Percentiles rank a stretch among this genome's conserved stretches.
Conservation (phyloP, 2,113 vertebrate genomes). For the Oriolus oriolus region DNA sequence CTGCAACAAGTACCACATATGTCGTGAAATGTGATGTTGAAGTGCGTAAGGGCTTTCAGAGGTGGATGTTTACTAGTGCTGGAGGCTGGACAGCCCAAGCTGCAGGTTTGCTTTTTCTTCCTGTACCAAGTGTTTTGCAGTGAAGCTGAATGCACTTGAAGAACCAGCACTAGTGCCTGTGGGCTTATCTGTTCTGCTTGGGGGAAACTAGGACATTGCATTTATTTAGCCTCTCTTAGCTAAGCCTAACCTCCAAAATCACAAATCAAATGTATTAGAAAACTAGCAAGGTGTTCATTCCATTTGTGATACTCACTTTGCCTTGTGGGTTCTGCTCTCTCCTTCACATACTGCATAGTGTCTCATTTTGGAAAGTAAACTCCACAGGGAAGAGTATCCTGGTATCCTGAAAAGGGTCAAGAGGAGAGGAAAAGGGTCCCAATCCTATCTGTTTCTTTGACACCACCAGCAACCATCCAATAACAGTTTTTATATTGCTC, state of each 20-base stretch:
- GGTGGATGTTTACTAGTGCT: neutral
- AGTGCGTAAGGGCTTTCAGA: neutral
- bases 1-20: neutral
- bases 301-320: neutral
- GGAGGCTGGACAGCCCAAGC: neutral
- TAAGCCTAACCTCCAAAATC: neutral
- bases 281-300: neutral
- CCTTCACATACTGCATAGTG: neutral
- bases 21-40: neutral
- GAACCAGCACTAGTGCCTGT: neutral
- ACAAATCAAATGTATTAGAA: neutral
- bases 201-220: neutral
- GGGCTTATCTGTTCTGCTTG: neutral
- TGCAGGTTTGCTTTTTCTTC: neutral
- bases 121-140: neutral
- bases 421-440: neutral
- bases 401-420: neutral
- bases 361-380: neutral
- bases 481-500: neutral
- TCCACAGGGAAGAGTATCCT: neutral
- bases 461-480: neutral
- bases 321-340: neutral
- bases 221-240: neutral
- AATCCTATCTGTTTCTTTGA: neutral
- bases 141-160: neutral